A percentile compares a stretch with the other conserved stretches of the same genome.
These are phyloP conservation scores for Cyanocitta stelleri DNA, from an alignment of 2,113 vertebrate genomes.

Conservation along the genomic window DNA sequence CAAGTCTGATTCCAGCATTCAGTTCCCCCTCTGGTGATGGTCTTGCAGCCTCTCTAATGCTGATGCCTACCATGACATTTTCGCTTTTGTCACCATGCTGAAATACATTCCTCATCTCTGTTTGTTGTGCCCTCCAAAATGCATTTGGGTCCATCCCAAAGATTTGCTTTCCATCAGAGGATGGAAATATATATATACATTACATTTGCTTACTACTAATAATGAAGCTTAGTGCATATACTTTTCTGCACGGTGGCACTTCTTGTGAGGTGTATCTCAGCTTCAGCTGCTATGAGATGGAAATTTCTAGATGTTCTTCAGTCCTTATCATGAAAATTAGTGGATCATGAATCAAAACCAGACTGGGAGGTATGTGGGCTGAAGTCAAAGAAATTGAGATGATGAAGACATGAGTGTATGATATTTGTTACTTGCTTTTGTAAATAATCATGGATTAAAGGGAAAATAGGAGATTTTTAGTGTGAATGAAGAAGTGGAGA, in stretches of 20 bases:
- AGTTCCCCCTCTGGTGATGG: neutral
- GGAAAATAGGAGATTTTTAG: neutral
- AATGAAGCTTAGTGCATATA: neutral
- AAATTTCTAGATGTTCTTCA: neutral
- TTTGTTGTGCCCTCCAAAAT: neutral
- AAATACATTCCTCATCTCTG: fast-evolving
- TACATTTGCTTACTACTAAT: neutral
- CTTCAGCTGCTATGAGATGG: neutral
- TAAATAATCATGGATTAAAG: neutral
- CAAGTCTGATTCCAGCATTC: neutral
- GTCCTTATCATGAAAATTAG: neutral
- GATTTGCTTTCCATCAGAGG: neutral
- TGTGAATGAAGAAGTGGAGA: neutral
- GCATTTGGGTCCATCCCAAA: neutral
- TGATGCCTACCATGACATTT: neutral
- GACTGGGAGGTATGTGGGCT: neutral
- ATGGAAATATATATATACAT: neutral
- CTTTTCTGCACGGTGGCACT: neutral
- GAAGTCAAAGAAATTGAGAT: neutral
- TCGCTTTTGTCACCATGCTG: neutral
- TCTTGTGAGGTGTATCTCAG: neutral
- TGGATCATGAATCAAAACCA: neutral
- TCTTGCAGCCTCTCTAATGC: neutral
- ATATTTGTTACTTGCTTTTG: neutral
- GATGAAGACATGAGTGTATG: neutral